phyloP scores from a whole-genome alignment of 2,797 vertebrate species.

The Lutjanus campechanus region DNA sequence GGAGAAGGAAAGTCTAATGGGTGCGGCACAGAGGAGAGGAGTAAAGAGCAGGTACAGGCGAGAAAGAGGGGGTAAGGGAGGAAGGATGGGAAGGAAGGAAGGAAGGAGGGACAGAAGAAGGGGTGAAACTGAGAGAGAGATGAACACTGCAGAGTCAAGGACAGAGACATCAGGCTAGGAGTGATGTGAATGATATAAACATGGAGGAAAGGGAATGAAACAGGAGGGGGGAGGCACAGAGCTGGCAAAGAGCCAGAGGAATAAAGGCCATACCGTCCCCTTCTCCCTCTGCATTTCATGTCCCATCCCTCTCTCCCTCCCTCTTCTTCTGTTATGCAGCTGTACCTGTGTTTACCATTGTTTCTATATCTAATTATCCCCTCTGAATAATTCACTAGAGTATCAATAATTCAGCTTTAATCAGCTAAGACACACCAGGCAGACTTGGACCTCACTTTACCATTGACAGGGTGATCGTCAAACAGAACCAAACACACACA shows the following conservation, averaged over 20 bases:
- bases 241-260: constrained; percentile 66
- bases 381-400: constrained; percentile 83
- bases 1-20: constrained; percentile 77
- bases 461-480: constrained; percentile 24
- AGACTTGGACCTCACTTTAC: constrained; percentile 48
- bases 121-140: constrained; percentile 46
- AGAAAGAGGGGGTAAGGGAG: constrained; percentile 34
- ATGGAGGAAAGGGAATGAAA: constrained; percentile 53
- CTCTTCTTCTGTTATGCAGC: constrained; percentile 27
- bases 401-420: constrained; percentile 88
- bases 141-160: constrained; percentile 69
- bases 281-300: constrained; percentile 24
- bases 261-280: constrained; percentile 63
- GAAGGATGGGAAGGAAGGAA: constrained; percentile 23
- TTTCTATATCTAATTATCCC: constrained; percentile 82
- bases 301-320: constrained; percentile 4
- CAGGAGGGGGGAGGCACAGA: constrained; percentile 26
- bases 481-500: constrained; percentile 22
- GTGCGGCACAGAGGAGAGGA: constrained; percentile 69
- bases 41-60: constrained; percentile 61
- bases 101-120: constrained; percentile 14
- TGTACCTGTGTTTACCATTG: constrained; percentile 80
- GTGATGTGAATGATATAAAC: constrained; percentile 62
- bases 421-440: constrained; percentile 80
- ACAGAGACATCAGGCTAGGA: constrained; percentile 61